Base-by-base conservation (phyloP, 1,140 invertebrate species). In the Heterodera schachtii region DNA sequence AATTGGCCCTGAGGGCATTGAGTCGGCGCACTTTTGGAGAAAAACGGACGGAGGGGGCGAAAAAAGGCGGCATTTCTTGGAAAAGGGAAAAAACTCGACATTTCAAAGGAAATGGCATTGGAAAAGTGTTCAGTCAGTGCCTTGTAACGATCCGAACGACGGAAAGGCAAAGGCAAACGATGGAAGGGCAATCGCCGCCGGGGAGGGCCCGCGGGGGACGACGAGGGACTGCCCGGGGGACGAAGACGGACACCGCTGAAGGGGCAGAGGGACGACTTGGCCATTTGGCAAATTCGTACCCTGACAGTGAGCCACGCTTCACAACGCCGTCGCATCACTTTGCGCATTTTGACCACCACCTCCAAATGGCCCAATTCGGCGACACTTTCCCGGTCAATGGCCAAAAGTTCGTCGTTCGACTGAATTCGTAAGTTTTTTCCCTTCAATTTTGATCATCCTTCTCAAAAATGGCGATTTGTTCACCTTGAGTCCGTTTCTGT, bases 391-490 rank as follows among this genome's bases (percentile, higher is more conserved):
- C 75, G 57, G 21, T 76, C 47, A 19, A 76, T 60, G 16, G 75
- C 75, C 75, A 76, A 76, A 52, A 76, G 75, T 57, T 52, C 47
- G 49, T 76, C 75, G 66, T n/a, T 19, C 31, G 57, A 64, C 75
- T 76, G 8, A 60, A 46, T 60, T 60, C 41, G 16, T 16, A 46
- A n/a, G 19, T 47, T 44, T 75, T 49, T 49, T n/a, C 46, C 19
- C n/a, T 21, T 16, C 31, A 75, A 16, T 31, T 13, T 46, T 19
- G 13, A 3, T 7, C 5, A 73, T 31, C 31, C 31, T 31, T 31
- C 0, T 31, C 31, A 31, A 31, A 31, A 31, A 31, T 31, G 31
- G 31, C 49, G 49, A 52, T 52, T 11, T 52, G 49, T 74, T 9
- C 44, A 76, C 75, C 46, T 21, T 52, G 41, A 76, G 19, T 49